Evolutionary conservation across 2,113 vertebrate genomes (phyloP), one percentile per base, ranked within the genome.

Genomic region (Sinocyclocheilus rhinocerous): DNA sequence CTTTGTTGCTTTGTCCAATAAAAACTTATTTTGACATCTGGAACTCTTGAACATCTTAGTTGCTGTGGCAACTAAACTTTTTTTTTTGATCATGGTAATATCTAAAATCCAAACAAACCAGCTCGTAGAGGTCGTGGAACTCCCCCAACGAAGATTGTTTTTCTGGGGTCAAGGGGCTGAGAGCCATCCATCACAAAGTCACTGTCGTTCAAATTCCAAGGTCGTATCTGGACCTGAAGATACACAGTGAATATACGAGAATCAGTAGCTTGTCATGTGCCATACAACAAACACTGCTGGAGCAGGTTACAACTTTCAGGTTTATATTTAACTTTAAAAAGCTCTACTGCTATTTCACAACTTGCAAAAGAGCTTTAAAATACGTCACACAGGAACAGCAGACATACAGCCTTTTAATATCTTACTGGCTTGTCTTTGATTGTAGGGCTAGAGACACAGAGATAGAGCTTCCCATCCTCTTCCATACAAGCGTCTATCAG

Each of bases 121-220:
- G 98, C 98, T 94, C 98, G 96, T 72, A 99, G 94, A 84, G 98
- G 98, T 89, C 98, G 96, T 92, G 98, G 98, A 92, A 99, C 98
- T 85, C 98, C 98, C 86, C 98, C 98, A 83, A 99, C 98, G 94
- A 99, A 99, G 93, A 99, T 99, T 42, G 98, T 99, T 95, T 99
- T 99, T 86, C 98, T 96, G 80, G 98, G 98, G 90, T 99, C 98
- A 88, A 99, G 94, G 79, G 98, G 98, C 91, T 99, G 98, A 90
- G 98, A 99, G 91, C 98, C 98, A 86, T 99, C 98, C 98, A 99
- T 99, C 85, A 99, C 98, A 93, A 99, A 99, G 92, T 99, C 98
- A 93, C 98, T 99, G 94, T 99, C 98, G 86, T 98, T 99, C 83
- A 99, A 96, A 93, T 99, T 99, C 98, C 98, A 99, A 89, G 98